A percentile compares a stretch with the other conserved stretches of the same genome.
Conservation (phyloP, 2,113 vertebrate species). For the Thalassarche chlororhynchos region DNA sequence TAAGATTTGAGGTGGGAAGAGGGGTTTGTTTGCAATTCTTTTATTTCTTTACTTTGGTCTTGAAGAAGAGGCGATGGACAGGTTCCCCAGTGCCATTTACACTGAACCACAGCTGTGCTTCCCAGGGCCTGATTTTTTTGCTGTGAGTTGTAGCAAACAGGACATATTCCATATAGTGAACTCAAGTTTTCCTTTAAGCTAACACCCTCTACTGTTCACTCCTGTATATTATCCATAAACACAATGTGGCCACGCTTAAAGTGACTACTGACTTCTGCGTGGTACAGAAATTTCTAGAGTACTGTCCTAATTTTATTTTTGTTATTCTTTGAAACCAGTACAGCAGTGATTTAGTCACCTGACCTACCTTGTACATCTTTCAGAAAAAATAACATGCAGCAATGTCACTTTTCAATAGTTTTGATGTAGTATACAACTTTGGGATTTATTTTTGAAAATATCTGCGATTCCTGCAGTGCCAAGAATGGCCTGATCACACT, state of each 20-base stretch:
- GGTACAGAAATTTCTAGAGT: not conserved
- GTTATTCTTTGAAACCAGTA: not conserved
- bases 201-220: conserved; percentile 59
- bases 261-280: not conserved
- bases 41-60: not conserved
- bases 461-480: not conserved
- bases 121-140: not conserved
- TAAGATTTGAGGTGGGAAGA: not conserved
- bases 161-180: not conserved
- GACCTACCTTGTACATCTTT: not conserved
- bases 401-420: not conserved
- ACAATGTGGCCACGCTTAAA: not conserved
- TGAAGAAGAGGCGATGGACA: not conserved
- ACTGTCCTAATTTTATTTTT: not conserved
- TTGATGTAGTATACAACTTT: not conserved
- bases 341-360: not conserved
- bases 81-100: not conserved
- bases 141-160: not conserved
- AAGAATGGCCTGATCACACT: not conserved
- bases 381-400: not conserved
- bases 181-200: conserved; percentile 34
- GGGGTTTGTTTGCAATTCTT: not conserved
- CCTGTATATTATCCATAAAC: not conserved
- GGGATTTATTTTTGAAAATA: not conserved
- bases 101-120: not conserved